Evolutionary conservation across 2,797 vertebrate genomes (phyloP).

Genomic region (Phaenicophaeus curvirostris): DNA sequence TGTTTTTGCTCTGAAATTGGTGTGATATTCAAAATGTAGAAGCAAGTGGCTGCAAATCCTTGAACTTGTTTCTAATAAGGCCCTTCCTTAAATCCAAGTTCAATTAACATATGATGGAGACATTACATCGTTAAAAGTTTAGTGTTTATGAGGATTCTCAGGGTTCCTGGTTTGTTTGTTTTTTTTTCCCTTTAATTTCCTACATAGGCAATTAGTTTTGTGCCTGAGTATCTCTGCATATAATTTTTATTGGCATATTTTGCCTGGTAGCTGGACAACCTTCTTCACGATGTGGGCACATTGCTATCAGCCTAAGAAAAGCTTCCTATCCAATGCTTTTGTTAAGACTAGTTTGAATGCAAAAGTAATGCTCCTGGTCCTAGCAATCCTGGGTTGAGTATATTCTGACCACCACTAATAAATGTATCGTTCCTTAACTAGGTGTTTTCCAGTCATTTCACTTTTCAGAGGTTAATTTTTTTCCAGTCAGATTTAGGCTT

Average conservation of each 20-base stretch:
- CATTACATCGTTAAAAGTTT: not conserved
- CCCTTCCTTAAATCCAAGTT: not conserved
- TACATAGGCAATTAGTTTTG: not conserved
- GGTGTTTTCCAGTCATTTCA: not conserved
- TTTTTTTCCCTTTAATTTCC: not conserved
- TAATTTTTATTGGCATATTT: not conserved
- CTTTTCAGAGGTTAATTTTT: not conserved
- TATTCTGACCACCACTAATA: not conserved
- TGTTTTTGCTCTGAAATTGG: not conserved
- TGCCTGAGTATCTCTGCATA: not conserved
- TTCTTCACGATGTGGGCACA: accelerated
- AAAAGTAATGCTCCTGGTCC: not conserved
- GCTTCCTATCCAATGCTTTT: not conserved
- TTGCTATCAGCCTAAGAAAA: not conserved
- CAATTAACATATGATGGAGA: not conserved
- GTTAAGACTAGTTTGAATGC: not conserved
- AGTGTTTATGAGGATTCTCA: not conserved
- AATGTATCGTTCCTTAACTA: not conserved
- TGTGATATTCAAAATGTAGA: not conserved
- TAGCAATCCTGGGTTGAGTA: not conserved
- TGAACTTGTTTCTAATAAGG: not conserved
- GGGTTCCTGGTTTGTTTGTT: not conserved
- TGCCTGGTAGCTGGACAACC: not conserved
- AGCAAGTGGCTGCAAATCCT: not conserved
- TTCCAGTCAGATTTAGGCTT: not conserved